Evolutionary conservation across 2,113 vertebrate species (phyloP).

Genomic region (Panthera tigris): DNA sequence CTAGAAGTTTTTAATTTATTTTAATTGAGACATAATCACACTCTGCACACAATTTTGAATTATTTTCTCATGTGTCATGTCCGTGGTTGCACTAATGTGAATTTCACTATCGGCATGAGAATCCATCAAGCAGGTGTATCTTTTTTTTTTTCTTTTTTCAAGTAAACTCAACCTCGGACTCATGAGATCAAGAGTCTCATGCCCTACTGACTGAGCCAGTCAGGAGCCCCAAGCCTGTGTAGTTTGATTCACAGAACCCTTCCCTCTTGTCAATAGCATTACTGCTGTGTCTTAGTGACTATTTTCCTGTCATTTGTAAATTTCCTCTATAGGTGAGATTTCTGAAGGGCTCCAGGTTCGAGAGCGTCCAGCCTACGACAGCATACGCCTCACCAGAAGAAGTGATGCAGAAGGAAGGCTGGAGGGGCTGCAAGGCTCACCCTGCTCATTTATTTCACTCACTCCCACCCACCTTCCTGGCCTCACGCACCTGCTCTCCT

Average conservation of each 20-base stretch:
- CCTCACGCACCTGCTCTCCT: background rate
- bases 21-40: background rate
- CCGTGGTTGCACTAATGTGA: rapidly evolving
- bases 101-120: background rate
- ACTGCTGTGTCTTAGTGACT: rapidly evolving
- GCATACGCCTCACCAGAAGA: background rate
- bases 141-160: background rate
- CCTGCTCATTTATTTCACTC: background rate
- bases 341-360: background rate
- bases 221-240: slow-evolving; percentile 68
- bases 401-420: background rate
- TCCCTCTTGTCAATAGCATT: background rate
- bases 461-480: background rate
- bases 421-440: too few relatives aligned
- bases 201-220: slow-evolving; percentile 95
- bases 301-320: background rate
- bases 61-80: background rate
- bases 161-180: too few relatives aligned
- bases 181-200: slow-evolving; percentile 87
- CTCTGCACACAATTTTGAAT: background rate
- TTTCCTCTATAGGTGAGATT: background rate
- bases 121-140: background rate
- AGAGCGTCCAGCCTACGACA: background rate
- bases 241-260: background rate
- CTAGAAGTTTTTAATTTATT: background rate